Evolutionary conservation across 2,888 invertebrate genomes (phyloP).

Genomic region (Atherix ibis): DNA sequence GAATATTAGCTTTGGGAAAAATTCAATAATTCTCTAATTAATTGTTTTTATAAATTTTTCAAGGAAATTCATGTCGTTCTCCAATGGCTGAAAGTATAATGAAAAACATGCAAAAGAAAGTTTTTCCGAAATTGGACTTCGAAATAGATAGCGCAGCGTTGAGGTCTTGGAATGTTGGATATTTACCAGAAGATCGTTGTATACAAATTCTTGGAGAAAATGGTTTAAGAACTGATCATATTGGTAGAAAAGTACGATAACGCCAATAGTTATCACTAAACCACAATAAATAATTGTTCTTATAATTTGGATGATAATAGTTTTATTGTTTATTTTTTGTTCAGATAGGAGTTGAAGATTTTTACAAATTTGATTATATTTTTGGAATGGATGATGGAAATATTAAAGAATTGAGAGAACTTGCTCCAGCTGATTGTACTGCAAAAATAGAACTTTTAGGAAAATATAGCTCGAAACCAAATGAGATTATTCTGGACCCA

Average conservation of each 20-base stretch:
- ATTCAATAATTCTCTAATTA: too few relatives aligned
- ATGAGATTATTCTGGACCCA: conserved; percentile 70
- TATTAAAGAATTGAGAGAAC: conserved; percentile 45
- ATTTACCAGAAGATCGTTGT: conserved; percentile 54
- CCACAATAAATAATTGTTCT: conserved; percentile 1
- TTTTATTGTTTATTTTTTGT: too few relatives aligned
- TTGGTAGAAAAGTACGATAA: conserved; percentile 43
- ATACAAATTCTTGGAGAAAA: conserved; percentile 38
- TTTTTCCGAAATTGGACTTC: conserved; percentile 10
- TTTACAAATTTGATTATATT: conserved; percentile 63
- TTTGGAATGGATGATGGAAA: conserved; percentile 89
- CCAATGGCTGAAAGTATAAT: conserved; percentile 90
- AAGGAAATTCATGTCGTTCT: conserved; percentile 90
- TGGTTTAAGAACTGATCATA: conserved; percentile 43
- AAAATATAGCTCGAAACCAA: conserved; percentile 61
- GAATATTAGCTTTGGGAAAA: too few relatives aligned
- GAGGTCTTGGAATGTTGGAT: conserved; percentile 72
- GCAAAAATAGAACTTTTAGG: conserved; percentile 66
- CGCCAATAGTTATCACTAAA: too few relatives aligned
- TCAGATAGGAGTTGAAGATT: too few relatives aligned
- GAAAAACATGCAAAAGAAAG: conserved; percentile 32
- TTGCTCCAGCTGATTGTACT: conserved; percentile 42
- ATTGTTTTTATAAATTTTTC: too few relatives aligned
- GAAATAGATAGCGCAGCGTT: conserved; percentile 76
- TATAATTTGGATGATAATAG: not conserved